These are phyloP conservation scores for Psittacula cyanocephala DNA, from an alignment of 2,113 vertebrate species.

Conservation along the genomic window DNA sequence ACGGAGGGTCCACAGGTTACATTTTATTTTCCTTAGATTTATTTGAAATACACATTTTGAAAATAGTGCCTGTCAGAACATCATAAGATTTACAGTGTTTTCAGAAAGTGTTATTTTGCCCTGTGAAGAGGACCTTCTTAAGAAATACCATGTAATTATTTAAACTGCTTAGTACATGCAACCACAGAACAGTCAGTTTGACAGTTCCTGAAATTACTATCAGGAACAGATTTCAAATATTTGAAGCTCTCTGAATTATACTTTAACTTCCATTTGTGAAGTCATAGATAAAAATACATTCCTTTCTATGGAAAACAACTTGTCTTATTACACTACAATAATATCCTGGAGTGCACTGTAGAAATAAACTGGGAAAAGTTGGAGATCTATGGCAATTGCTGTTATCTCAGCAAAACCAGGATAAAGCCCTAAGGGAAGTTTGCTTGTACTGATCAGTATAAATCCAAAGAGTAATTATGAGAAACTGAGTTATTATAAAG, in stretches of 20 bases:
- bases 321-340: neutral
- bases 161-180: neutral
- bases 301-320: neutral
- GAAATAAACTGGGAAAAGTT: neutral
- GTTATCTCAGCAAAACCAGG: neutral
- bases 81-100: neutral
- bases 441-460: neutral
- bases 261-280: neutral
- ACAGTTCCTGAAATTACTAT: neutral
- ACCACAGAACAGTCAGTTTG: neutral
- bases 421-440: neutral
- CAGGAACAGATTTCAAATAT: neutral
- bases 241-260: neutral
- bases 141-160: neutral
- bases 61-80: neutral
- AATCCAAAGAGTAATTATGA: neutral
- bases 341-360: neutral
- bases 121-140: neutral
- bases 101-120: neutral
- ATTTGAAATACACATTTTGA: neutral
- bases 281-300: neutral
- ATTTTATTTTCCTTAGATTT: neutral
- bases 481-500: neutral
- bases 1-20: neutral
- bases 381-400: neutral